Base-by-base conservation (phyloP, 2,113 vertebrate species). In the Herpailurus yagouaroundi region DNA sequence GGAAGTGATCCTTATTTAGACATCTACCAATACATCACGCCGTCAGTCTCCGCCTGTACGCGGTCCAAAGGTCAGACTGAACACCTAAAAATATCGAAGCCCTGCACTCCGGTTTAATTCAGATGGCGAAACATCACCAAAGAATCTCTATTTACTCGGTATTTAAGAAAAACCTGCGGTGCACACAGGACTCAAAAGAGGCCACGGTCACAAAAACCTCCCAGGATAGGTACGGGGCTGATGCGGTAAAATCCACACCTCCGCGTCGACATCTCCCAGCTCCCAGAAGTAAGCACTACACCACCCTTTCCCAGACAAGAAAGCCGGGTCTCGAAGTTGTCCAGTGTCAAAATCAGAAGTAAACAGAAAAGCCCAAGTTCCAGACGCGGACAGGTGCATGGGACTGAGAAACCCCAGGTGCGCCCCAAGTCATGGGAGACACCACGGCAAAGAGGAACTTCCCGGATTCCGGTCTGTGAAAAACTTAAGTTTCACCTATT, bases 41-140 rank as follows among this genome's bases (percentile, higher is more conserved):
- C 19, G 12, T 36, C 1, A 0, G 18, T 10, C 14, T 6, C 31
- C 5, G 0, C 29, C 38, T 4, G 4, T 0, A 4, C 4, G 1
- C 45, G 38, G 13, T 36, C 15, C 68, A 87, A 92, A 94, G 71
- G 23, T 71, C 89, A 88, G 21, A 0, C 0, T 5, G 50, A 38
- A 50, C 7, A 36, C 8, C 29, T 16, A 64, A 90, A 93, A 73
- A 6, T 18, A 33, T 6, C 60, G 27, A 25, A 16, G 14, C 15
- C 50, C 16, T 4, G 29, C 12, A 27, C 16, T 57, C 50, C 33
- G 14, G 8, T 50, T 48, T 45, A 31, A 13, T 2, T 87, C 88
- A 9, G 31, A 89, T 0, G 7, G 16, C 0, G 45, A 27, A 18
- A 52, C 16, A 2, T 38, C 38, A 41, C 16, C 14, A 52, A 38